Base-by-base conservation (phyloP, 1,140 invertebrate species). In the Rhysida immarginata region DNA sequence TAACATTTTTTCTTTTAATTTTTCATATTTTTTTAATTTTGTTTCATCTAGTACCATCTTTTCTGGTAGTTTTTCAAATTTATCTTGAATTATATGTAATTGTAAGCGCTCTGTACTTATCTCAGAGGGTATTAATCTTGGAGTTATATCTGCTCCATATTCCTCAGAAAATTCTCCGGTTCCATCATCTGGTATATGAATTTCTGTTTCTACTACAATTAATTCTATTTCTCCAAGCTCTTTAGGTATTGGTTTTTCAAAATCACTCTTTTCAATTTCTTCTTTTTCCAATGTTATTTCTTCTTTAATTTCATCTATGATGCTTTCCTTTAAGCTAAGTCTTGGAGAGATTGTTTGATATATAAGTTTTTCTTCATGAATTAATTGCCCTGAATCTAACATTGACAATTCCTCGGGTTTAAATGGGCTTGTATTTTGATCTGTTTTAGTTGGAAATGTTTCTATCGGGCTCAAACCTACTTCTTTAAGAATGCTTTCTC, bases 21-120 rank as follows among this genome's bases (percentile, higher is more conserved):
- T 63, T 63, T 69, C 67, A 46, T 63, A 62, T 24, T 69, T 70
- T 66, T 68, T 69, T 61, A 68, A 61, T 18, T 60, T 58, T 18
- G 62, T 59, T 42, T 60, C 58, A 16, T 56, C 54, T 20, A 53
- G 46, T 26, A 54, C 54, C 48, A 59, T 29, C 20, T 26, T 23
- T 27, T 59, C 55, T 50, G 45, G 51, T n/a, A 42, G 27, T 14
- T 60, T 53, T 41, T 60, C 56, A 14, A 26, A 27, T 18, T 29
- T 41, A 21, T 59, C 41, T 26, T 43, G 20, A 20, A 41, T 41
- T 41, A 11, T 11, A 11, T 41, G 35, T 41, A n/a, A 11, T 41
- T 11, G n/a, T 41, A 11, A 11, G 11, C 11, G 11, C 11, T 41
- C 35, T 41, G 11, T n/a, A 41, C 35, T 41, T 41, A 41, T 11